Evolutionary conservation across 2,797 vertebrate genomes (phyloP).

Genomic region (Xyrichtys novacula): DNA sequence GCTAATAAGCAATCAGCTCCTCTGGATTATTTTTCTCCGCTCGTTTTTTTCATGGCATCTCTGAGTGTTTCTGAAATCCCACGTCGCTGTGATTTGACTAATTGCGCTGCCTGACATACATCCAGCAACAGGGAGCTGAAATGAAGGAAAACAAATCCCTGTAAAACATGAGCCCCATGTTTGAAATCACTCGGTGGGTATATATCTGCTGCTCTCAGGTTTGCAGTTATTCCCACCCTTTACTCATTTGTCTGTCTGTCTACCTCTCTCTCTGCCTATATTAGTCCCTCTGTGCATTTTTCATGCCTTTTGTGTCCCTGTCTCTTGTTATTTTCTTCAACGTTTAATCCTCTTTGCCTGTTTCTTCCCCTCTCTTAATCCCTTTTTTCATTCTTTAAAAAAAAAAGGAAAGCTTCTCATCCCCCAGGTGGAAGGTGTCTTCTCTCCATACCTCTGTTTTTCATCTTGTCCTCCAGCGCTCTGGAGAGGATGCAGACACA

Average conservation of each 20-base stretch:
- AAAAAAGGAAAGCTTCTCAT: conserved; percentile 7
- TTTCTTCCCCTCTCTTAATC: conserved; percentile 26
- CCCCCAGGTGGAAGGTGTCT: conserved; percentile 61
- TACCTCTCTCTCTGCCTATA: conserved; percentile 25
- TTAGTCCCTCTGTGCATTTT: conserved; percentile 33
- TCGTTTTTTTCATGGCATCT: conserved; percentile 39
- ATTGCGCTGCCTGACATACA: conserved; percentile 72
- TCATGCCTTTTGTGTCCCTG: conserved; percentile 5
- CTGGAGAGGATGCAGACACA: conserved; percentile 66
- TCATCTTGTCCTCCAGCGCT: conserved; percentile 67
- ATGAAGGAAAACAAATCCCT: conserved; percentile 62
- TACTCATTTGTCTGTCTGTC: conserved; percentile 28
- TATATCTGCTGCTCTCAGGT: conserved; percentile 23
- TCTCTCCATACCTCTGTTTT: conserved; percentile 64
- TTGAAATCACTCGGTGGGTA: conserved; percentile 30
- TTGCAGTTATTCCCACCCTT: conserved; percentile 18
- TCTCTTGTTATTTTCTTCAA: conserved; percentile 42
- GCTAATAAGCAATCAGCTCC: conserved; percentile 74
- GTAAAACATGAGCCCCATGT: conserved; percentile 40
- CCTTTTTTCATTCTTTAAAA: conserved; percentile 13
- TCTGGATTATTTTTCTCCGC: conserved; percentile 24
- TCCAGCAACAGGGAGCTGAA: conserved; percentile 50
- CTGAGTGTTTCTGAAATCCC: conserved; percentile 66
- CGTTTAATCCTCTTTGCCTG: conserved; percentile 39
- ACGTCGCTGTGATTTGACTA: conserved; percentile 75